A percentile compares a stretch with the other conserved stretches of the same genome.
Evolutionary conservation across 2,888 invertebrate species (phyloP).

Genomic region (Nematopogon swammerdamellus): DNA sequence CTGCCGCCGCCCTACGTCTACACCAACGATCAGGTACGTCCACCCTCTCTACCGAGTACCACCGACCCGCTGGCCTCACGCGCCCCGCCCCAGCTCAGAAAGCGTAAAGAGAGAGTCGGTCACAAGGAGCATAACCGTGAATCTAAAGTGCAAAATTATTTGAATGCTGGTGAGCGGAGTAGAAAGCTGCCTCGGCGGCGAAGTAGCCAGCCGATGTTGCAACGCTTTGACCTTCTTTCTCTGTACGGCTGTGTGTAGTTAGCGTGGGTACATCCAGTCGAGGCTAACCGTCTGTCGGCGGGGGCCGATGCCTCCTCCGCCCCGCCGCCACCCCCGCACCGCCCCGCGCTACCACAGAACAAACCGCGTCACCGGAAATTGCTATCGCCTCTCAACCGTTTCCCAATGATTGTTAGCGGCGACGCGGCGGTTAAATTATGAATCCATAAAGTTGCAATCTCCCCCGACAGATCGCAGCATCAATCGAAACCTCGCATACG

Average conservation of each 20-base stretch:
- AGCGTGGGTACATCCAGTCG: constrained; percentile 24
- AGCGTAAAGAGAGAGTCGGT: constrained; percentile 33
- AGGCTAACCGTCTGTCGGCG: constrained; percentile 21
- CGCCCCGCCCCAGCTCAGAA: background rate
- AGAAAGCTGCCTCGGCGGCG: constrained; percentile 36
- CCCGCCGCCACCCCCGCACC: background rate
- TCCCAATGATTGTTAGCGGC: no score
- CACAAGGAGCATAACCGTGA: constrained; percentile 24
- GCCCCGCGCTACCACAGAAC: no score
- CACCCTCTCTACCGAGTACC: background rate
- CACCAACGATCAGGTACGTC: constrained; percentile 75
- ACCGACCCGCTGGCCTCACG: no score
- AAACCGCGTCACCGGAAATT: background rate
- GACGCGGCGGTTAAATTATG: no score
- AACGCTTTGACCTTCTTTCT: constrained; percentile 49
- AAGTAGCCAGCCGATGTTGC: constrained; percentile 47
- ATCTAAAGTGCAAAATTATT: constrained; percentile 48
- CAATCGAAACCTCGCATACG: no score
- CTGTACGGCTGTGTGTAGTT: constrained; percentile 11
- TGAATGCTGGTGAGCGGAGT: constrained; percentile 49
- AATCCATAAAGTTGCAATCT: no score
- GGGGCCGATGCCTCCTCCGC: no score
- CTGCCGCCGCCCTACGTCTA: constrained; percentile 75
- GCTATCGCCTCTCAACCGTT: background rate
- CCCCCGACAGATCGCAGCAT: no score